Conservation (phyloP, 1,140 invertebrate species). For the Dreissena polymorpha region DNA sequence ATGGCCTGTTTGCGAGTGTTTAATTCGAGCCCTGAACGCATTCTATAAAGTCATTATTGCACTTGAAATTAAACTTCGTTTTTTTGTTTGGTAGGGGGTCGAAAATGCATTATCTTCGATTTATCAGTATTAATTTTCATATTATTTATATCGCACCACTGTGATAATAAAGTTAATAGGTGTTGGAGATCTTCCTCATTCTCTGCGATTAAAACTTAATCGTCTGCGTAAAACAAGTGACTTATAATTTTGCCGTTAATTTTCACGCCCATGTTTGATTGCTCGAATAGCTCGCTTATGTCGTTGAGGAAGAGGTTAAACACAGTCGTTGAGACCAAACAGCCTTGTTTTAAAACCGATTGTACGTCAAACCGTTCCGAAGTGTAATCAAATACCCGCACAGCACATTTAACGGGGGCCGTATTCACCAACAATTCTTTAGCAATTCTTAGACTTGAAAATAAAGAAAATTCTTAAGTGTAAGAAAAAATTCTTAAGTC, state of each 20-base stretch:
- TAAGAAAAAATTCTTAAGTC: no score
- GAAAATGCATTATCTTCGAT: constrained; percentile 42
- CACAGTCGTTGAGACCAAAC: not conserved
- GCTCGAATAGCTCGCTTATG: not conserved
- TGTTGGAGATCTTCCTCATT: constrained; percentile 31
- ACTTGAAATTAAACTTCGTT: constrained; percentile 7
- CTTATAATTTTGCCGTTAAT: constrained; percentile 8
- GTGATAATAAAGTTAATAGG: not conserved
- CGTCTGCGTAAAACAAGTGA: constrained; percentile 31
- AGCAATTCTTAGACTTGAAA: no score
- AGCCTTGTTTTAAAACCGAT: constrained; percentile 8
- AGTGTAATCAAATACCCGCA: not conserved
- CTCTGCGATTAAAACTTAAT: constrained; percentile 33
- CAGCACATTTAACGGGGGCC: not conserved
- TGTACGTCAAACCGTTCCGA: constrained; percentile 1
- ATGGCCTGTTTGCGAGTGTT: no score
- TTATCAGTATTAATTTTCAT: constrained; percentile 15
- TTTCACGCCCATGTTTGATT: constrained; percentile 5
- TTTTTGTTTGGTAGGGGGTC: not conserved
- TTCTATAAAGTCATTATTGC: not conserved
- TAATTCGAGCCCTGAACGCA: no score
- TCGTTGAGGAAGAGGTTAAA: constrained; percentile 30
- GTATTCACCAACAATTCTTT: no score
- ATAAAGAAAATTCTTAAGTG: no score
- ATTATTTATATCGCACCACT: constrained; percentile 22